Evolutionary conservation across 2,888 invertebrate genomes (phyloP), one percentile per base, ranked within the genome.

Genomic region (Trisateles emortualis): DNA sequence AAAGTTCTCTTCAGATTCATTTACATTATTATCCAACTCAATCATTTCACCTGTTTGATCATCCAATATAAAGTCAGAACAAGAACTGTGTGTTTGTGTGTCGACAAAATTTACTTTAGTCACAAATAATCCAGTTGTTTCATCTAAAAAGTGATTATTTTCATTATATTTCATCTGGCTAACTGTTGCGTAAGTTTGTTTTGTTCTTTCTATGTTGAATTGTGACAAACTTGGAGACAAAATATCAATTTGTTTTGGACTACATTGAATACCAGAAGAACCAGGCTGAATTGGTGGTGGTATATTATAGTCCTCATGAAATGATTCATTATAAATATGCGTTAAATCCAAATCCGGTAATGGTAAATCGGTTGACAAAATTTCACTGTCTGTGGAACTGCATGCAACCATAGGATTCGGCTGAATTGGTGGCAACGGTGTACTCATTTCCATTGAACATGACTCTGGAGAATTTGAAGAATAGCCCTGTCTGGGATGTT

Each of bases 1-100:
- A 11, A 30, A 30, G 30, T 30, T 30, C 30, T 30, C 30, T 11
- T 30, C 4, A 30, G 11, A 3, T 30, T 11, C n/a, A 30, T 30
- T 11, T 11, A 11, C 11, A 30, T 19, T 19, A 19, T n/a, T 19
- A 19, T 29, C 29, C 29, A 29, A 29, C 29, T 29, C 29, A 29
- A 29, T 29, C 29, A 29, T 29, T 29, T 29, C 29, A 9, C 29
- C 29, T 32, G 11, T 1, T 4, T 32, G 30, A 32, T 32, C 30
- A 32, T 32, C 11, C 30, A 32, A 32, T 32, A 32, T 32, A 32
- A 32, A 32, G 30, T 32, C 4, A 32, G 30, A 32, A 32, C 30
- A 32, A 32, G 30, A 32, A 32, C 29, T 24, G 24, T 29, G 29
- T 29, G 11, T 32, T 32, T 32, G 30, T 32, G 30, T 11, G 30